Percentiles rank a stretch among this genome's conserved stretches.
phyloP scores from a whole-genome alignment of 1,140 invertebrate genomes.

The Oryctes rhinoceros region DNA sequence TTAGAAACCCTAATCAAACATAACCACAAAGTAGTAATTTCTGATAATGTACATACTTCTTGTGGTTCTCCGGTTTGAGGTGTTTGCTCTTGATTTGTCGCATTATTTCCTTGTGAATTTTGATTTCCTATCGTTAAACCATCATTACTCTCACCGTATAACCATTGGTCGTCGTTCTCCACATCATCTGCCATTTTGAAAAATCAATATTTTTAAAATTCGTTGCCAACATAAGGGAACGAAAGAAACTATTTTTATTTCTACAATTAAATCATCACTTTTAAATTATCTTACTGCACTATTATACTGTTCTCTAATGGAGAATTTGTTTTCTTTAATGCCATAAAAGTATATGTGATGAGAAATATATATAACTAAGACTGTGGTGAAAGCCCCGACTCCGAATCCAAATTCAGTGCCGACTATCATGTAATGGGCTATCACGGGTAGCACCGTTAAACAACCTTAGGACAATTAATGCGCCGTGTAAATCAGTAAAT shows the following conservation, averaged over 20 bases:
- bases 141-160: constrained; percentile 67
- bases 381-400: no score
- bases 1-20: background rate
- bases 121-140: constrained; percentile 52
- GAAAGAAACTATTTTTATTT: background rate
- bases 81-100: constrained; percentile 25
- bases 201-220: constrained; percentile 28
- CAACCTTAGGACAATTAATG: no score
- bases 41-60: constrained; percentile 43
- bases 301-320: no score
- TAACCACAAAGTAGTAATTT: background rate
- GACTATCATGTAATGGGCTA: no score
- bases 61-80: constrained; percentile 54
- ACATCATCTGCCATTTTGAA: constrained; percentile 66
- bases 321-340: no score
- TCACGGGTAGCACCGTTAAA: no score
- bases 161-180: constrained; percentile 72
- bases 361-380: no score
- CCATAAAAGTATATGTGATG: no score
- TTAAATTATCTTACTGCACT: no score
- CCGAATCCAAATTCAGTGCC: no score
- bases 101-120: constrained; percentile 54
- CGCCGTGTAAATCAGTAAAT: no score
- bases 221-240: background rate
- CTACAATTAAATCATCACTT: no score